These are phyloP conservation scores for Leptestheria dahalacensis DNA, from an alignment of 1,140 invertebrate genomes.

Conservation along the genomic window DNA sequence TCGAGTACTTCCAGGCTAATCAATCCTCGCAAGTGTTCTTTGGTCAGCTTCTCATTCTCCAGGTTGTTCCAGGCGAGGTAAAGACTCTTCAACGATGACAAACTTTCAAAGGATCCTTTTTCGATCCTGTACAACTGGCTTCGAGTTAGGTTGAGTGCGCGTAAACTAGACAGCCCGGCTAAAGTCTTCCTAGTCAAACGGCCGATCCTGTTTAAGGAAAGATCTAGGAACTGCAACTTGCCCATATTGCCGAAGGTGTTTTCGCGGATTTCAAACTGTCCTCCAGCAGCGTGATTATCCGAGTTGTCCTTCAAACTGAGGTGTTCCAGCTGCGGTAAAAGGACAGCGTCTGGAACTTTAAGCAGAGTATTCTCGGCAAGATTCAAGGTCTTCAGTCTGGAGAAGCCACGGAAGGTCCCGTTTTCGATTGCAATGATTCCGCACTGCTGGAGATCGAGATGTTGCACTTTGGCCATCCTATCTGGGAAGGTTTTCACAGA, in stretches of 20 bases:
- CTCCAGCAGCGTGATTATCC: neutral
- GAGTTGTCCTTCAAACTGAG: slow-evolving; percentile 14
- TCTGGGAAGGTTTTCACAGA: slow-evolving; percentile 31
- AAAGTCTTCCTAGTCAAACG: neutral
- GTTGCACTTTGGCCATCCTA: slow-evolving; percentile 32
- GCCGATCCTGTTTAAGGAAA: slow-evolving; percentile 2
- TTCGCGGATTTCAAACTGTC: slow-evolving; percentile 6
- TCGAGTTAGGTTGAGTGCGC: slow-evolving; percentile 5
- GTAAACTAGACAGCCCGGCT: slow-evolving; percentile 10
- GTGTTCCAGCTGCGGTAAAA: slow-evolving; percentile 8
- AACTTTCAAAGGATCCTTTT: slow-evolving; percentile 24
- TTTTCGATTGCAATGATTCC: slow-evolving; percentile 25
- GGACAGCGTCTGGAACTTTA: neutral
- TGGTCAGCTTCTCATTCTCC: slow-evolving; percentile 11
- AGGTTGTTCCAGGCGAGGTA: slow-evolving; percentile 7
- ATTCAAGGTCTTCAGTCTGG: slow-evolving; percentile 33
- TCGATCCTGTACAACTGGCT: slow-evolving; percentile 3
- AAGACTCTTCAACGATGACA: slow-evolving; percentile 25
- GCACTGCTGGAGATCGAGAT: slow-evolving; percentile 32
- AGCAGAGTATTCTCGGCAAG: slow-evolving; percentile 33
- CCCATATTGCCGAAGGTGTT: neutral
- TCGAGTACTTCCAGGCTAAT: slow-evolving; percentile 32
- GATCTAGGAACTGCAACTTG: slow-evolving; percentile 12
- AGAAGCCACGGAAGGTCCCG: slow-evolving; percentile 30
- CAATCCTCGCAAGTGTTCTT: slow-evolving; percentile 31